Base-by-base conservation (phyloP, 2,888 invertebrate species). In the Drosophila ustulata region DNA sequence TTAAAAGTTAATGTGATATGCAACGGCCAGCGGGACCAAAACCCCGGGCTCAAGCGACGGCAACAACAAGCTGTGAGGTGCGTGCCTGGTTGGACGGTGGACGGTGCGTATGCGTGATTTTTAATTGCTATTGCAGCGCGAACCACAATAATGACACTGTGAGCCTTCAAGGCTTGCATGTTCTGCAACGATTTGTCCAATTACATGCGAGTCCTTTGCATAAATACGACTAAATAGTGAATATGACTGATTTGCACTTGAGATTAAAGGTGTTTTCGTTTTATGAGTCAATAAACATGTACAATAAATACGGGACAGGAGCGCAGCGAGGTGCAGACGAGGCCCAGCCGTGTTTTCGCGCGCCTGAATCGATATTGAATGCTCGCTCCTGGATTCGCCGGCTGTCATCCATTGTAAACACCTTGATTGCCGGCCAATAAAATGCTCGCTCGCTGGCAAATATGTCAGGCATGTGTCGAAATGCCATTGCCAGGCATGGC, bases 111-210 rank as follows among this genome's bases (percentile, higher is more conserved):
- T 77, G 79, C 79, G 79, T 76, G 80, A 66, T 64, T 72, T 76
- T 68, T 69, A 78, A 75, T 75, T 75, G 78, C 49, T 47, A 58
- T 49, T 61, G 63, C 78, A 63, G 18, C 65, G 37, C 8, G 11
- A 23, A 30, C 32, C 56, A 28, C 11, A 57, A 47, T 67, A 57
- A 57, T 64, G 63, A 55, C 57, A 78, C 57, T 52, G 63, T 41
- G 34, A 58, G 45, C 3, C 55, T 3, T 7, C 43, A 26, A 9
- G 26, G 4, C 52, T 88, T 74, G 87, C 87, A 78, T 89, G 87
- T 75, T 71, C 69, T 46, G 46, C 34, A 66, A 69, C 89, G 64
- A 88, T 89, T 89, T 83, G 83, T 82, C 71, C 81, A 88, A 89
- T 87, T 87, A 88, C 71, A 79, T 68, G 18, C 67, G 69, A 70